Evolutionary conservation across 1,140 invertebrate genomes (phyloP), one percentile per base, ranked within the genome.

Genomic region (Popillia japonica): DNA sequence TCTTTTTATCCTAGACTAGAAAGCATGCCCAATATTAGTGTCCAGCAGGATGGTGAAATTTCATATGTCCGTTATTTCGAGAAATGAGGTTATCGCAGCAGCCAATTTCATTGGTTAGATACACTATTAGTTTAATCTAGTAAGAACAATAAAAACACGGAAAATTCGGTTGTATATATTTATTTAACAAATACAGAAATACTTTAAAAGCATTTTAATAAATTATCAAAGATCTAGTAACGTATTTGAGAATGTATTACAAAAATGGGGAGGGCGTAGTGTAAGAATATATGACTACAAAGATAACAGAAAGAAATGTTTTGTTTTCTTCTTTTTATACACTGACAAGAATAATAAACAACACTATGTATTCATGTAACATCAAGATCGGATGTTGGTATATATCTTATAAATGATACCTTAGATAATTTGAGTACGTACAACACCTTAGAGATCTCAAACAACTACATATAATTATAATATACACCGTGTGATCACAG

Each of bases 391-490:
- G 77, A 78, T 78, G 77, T 78, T 74, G 61, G 61, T 74, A 77
- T 77, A 77, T 77, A 64, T 68, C 14, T 78, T 20, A 72, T 22
- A 44, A 78, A 40, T 44, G 61, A 34, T 78, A 73, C 73, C 27
- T 40, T 42, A 55, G 55, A 74, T 73, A 41, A 72, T 72, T 77
- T 72, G 72, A 77, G 72, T 78, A 78, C 72, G 77, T 74, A 78
- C 77, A 78, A 78, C 77, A 78, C 77, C 77, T 73, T 78, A n/a
- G 72, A 78, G 77, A 78, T 78, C 77, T 78, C 44, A 78, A 78
- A 78, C 72, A 78, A 68, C 61, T 68, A 68, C 61, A 68, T 68
- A 68, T 27, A 27, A 68, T 27, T 68, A 68, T 73, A 68, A 78
- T 74, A 72, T 78, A 78, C 48, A 78, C 72, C 72, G 77, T 78